phyloP scores from a whole-genome alignment of 2,113 vertebrate genomes.

The Notarius lentiginosus region DNA sequence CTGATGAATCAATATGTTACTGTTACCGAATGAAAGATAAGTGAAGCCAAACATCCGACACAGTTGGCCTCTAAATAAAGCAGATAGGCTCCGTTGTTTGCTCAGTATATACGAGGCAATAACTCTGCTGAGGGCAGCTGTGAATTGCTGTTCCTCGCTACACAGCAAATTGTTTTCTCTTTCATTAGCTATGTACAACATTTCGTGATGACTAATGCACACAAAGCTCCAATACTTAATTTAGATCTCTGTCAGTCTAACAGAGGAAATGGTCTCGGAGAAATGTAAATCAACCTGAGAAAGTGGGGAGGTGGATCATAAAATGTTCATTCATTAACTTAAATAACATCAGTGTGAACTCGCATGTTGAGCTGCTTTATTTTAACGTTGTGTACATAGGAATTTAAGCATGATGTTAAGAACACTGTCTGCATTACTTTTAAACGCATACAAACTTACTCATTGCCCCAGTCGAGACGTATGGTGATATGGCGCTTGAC shows the following conservation, averaged over 20 bases:
- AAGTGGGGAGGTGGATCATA: neutral
- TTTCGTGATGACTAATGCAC: neutral
- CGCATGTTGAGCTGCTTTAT: neutral
- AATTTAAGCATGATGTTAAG: neutral
- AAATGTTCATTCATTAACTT: conserved; percentile 10
- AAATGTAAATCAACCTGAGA: neutral
- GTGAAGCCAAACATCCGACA: neutral
- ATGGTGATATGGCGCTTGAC: conserved; percentile 95
- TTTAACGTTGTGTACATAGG: neutral
- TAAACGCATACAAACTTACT: conserved; percentile 76
- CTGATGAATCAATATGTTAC: neutral
- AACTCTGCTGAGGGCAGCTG: neutral
- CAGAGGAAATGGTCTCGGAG: neutral
- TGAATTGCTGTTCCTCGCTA: neutral
- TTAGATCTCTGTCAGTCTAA: conserved; percentile 5
- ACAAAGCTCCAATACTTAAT: neutral
- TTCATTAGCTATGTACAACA: conserved; percentile 23
- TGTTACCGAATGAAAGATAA: neutral
- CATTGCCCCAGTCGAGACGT: conserved; percentile 97
- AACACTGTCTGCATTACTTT: neutral
- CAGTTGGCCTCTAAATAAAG: conserved; percentile 18
- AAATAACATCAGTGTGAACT: neutral
- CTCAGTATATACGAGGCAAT: conserved; percentile 29
- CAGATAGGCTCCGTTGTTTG: neutral
- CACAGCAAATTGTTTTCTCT: neutral